Evolutionary conservation across 37 sponge, comb jelly and placozoan species (phyloP), one percentile per base, ranked within the genome.

Genomic region (Tethya wilhelma): DNA sequence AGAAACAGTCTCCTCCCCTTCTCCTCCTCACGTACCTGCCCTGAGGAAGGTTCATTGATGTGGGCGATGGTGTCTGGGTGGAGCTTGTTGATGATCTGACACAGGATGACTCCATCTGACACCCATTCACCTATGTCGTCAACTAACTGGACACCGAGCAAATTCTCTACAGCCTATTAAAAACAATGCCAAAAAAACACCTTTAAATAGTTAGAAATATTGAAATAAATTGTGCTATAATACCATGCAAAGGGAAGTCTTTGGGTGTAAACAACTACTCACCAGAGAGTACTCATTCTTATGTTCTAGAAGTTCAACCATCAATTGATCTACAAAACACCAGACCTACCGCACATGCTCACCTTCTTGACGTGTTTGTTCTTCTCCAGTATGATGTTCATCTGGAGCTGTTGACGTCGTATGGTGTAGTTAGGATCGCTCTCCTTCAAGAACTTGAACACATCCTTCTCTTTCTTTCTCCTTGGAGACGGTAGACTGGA

Each of bases 31-130:
- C 67, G 1, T 64, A 86, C 88, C 65, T 84, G 74, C 19, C 80
- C 80, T 30, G 26, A 55, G 9, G 69, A 9, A 43, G 88, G 78
- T 33, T 36, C 64, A 59, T 86, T 65, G 36, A 93, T 73, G 56
- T 28, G 57, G 28, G 75, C 0, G 40, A 93, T 89, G 57, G 69
- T 74, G 56, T 62, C 74, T 0, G 93, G 90, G 29, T 86, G 86
- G 1, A 93, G 83, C 34, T 79, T 77, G 70, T 89, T 88, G 43
- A 93, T 79, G 31, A 93, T 74, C 56, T 85, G 75, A 78, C 93
- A 93, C 30, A 89, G 79, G 32, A 87, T 30, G 11, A 88, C 83
- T 14, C 93, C 93, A 67, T 93, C 93, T 9, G 30, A 39, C 17
- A 93, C 62, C 62, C 72, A 60, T 7, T 71, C 82, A 9, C 84